phyloP scores from a whole-genome alignment of 2,797 vertebrate species.

The Poecile montanus region DNA sequence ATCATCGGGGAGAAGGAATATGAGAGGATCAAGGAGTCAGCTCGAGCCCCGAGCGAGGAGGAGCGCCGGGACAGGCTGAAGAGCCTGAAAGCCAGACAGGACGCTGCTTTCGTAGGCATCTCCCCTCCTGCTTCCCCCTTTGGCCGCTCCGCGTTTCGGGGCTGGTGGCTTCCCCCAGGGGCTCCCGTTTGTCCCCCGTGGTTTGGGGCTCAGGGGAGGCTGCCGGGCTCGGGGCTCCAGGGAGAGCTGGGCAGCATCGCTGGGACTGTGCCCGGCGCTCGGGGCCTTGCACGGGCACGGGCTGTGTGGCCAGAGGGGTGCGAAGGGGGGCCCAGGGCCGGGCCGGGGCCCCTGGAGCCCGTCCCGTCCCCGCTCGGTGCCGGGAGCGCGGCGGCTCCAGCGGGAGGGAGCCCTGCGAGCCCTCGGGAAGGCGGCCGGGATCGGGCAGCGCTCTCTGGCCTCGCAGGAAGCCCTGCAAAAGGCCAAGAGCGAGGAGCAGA shows the following conservation, averaged over 20 bases:
- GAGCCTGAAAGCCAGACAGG: slow-evolving; percentile 72
- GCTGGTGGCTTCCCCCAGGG: not conserved
- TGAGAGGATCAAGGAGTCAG: slow-evolving; percentile 74
- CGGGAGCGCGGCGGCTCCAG: rapidly evolving
- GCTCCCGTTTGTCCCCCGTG: rapidly evolving
- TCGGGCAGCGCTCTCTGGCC: not conserved
- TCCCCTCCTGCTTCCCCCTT: not conserved
- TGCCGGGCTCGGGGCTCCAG: not conserved
- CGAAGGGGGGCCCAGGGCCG: not conserved
- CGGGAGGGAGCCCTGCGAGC: not conserved
- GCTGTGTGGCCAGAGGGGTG: not conserved
- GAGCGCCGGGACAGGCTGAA: slow-evolving; percentile 63
- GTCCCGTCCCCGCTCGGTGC: rapidly evolving
- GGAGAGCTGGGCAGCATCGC: too few relatives aligned
- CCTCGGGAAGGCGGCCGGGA: not conserved
- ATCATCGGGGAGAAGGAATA: slow-evolving; percentile 79
- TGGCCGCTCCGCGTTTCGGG: rapidly evolving
- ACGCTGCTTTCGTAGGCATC: slow-evolving; percentile 66
- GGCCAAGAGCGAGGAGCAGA: not conserved
- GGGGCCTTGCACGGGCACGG: not conserved
- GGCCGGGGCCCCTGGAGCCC: not conserved
- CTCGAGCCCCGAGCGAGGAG: slow-evolving; percentile 65
- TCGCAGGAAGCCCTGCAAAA: not conserved
- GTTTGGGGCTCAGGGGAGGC: not conserved
- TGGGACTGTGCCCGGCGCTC: not conserved